Conservation (phyloP, 2,797 vertebrate species). For the Ctenopoma multispine region DNA sequence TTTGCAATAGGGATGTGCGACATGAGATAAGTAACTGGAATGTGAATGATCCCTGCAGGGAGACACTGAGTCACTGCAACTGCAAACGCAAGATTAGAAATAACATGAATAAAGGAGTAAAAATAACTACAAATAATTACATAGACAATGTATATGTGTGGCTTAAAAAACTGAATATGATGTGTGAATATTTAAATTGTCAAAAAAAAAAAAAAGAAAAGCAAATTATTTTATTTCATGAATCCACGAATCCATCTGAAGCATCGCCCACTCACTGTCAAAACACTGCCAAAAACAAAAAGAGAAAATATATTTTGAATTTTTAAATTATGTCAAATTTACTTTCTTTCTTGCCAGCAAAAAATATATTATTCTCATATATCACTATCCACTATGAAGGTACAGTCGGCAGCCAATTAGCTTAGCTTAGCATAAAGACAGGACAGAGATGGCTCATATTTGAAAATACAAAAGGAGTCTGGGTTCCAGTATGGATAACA, state of each 20-base stretch:
- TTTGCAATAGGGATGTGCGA: slow-evolving; percentile 11
- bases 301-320: too few relatives aligned
- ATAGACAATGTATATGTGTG: background rate
- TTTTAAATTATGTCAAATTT: background rate
- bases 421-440: background rate
- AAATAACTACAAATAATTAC: background rate
- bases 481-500: too few relatives aligned
- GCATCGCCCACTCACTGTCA: too few relatives aligned
- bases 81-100: background rate
- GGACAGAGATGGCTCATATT: too few relatives aligned
- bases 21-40: slow-evolving; percentile 8
- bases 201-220: background rate
- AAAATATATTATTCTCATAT: background rate
- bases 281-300: background rate
- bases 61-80: background rate
- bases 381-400: background rate
- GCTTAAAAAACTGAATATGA: background rate
- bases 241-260: background rate
- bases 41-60: slow-evolving; percentile 15
- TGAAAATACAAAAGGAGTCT: too few relatives aligned
- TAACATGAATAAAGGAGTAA: background rate
- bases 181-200: background rate
- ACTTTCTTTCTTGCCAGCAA: background rate
- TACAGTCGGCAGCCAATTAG: background rate
- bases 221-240: background rate